Conservation (phyloP, 2,797 vertebrate species). For the Allobates femoralis region DNA sequence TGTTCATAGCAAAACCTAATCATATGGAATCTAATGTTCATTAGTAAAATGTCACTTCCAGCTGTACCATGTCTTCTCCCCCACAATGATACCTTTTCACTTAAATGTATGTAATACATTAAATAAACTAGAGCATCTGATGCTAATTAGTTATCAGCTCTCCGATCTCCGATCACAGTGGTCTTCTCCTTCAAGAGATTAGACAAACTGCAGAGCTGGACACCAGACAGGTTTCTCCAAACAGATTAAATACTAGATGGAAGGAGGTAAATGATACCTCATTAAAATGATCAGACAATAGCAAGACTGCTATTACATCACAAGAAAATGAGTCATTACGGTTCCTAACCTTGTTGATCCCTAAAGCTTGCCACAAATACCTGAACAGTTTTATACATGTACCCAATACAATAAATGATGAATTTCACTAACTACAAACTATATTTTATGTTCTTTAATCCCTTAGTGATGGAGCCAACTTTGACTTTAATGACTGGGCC, state of each 20-base stretch:
- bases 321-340: background rate
- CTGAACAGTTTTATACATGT: background rate
- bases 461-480: too few species aligned
- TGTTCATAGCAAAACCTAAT: conserved; percentile 18
- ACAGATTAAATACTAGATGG: conserved; percentile 28
- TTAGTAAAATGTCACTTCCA: conserved; percentile 39
- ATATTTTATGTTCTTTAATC: too few species aligned
- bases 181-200: background rate
- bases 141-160: conserved; percentile 24
- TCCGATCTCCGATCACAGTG: conserved; percentile 20
- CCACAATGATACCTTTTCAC: conserved; percentile 52
- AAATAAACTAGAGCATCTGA: conserved; percentile 52
- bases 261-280: background rate
- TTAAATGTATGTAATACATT: conserved; percentile 24
- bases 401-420: background rate
- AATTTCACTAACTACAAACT: too few species aligned
- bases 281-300: background rate
- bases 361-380: background rate
- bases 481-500: too few species aligned
- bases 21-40: conserved; percentile 43
- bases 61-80: conserved; percentile 43
- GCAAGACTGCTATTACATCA: background rate
- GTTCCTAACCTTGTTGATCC: background rate
- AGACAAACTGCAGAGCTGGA: conserved; percentile 39
- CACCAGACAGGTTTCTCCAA: background rate